Conservation (phyloP, 2,888 invertebrate species). For the Noctua janthina region DNA sequence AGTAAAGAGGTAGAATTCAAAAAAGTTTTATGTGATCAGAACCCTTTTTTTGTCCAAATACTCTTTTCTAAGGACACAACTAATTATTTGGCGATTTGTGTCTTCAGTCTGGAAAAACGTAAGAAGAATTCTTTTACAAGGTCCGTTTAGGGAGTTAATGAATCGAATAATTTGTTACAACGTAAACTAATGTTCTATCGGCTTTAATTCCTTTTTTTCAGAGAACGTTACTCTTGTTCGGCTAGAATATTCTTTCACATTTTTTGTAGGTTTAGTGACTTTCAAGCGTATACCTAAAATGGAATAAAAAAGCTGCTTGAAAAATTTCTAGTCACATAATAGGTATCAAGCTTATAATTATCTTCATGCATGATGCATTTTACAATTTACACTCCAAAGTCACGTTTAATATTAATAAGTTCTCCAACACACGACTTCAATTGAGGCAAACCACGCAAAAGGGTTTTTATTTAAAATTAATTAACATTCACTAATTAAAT, state of each 20-base stretch:
- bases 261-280: neutral
- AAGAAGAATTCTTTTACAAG: conserved; percentile 63
- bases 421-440: neutral
- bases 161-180: conserved; percentile 67
- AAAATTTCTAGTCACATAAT: neutral
- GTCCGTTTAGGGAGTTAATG: conserved; percentile 65
- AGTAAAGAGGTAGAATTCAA: neutral
- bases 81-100: conserved; percentile 67
- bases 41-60: conserved; percentile 30
- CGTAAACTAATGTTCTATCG: conserved; percentile 52
- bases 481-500: conserved; percentile 15
- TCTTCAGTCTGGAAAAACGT: conserved; percentile 53
- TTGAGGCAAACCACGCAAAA: neutral
- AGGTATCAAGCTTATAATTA: neutral
- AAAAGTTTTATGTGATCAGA: conserved; percentile 2
- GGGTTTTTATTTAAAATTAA: conserved; percentile 5
- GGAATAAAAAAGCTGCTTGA: neutral
- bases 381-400: neutral
- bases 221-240: neutral
- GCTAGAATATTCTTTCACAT: neutral
- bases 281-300: neutral
- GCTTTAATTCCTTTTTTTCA: conserved; percentile 45
- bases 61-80: conserved; percentile 40
- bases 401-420: neutral
- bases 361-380: neutral